Conservation (phyloP, 2,113 vertebrate genomes). For the Phylloscopus trochiloides region DNA sequence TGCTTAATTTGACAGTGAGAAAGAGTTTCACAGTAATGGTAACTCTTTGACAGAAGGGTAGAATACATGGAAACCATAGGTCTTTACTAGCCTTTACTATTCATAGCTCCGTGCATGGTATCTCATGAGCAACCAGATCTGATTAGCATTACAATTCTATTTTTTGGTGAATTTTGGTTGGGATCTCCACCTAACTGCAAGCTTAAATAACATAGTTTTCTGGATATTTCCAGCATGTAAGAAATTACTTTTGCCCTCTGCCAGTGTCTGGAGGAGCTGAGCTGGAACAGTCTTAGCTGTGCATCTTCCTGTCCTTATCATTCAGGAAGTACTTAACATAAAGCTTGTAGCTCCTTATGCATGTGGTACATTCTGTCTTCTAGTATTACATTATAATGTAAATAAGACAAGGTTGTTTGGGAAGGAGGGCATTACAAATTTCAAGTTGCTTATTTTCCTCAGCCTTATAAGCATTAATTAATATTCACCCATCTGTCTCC, state of each 20-base stretch:
- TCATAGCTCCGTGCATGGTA: not conserved
- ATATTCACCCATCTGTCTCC: constrained; percentile 55
- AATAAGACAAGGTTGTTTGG: not conserved
- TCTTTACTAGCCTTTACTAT: not conserved
- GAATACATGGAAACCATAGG: not conserved
- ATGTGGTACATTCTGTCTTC: not conserved
- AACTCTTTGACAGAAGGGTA: not conserved
- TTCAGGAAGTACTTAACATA: not conserved
- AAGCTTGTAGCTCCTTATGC: not conserved
- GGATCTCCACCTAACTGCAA: not conserved
- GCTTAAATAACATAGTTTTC: not conserved
- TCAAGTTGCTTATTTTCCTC: not conserved
- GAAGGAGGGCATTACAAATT: not conserved
- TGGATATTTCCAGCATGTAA: not conserved
- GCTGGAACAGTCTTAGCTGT: not conserved
- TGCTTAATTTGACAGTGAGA: not conserved
- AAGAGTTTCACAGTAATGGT: not conserved
- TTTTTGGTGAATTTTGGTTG: not conserved
- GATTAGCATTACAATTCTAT: not conserved
- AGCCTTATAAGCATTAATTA: constrained; percentile 40
- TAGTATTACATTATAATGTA: not conserved
- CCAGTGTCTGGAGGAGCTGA: not conserved
- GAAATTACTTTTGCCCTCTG: not conserved
- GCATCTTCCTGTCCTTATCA: not conserved
- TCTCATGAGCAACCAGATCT: not conserved